These are phyloP conservation scores for Athalia rosae DNA, from an alignment of 2,888 invertebrate genomes.

Conservation along the genomic window DNA sequence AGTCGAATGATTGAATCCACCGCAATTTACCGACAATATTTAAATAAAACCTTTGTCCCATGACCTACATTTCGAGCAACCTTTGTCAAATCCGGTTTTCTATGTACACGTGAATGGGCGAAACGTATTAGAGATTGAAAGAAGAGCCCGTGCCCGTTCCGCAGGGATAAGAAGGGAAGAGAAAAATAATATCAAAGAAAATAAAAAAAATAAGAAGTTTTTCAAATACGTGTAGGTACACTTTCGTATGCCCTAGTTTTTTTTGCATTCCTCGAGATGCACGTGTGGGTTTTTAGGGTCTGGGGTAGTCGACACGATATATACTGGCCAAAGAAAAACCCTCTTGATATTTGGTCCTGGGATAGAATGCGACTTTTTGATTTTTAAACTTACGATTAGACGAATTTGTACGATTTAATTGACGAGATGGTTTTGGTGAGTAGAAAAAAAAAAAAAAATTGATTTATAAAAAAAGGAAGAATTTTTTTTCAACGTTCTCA, in stretches of 20 bases:
- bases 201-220: not conserved
- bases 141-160: not conserved
- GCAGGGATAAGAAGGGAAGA: not conserved
- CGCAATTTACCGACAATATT: conserved; percentile 49
- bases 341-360: too few species aligned
- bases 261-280: too few species aligned
- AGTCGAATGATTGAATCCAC: conserved; percentile 36
- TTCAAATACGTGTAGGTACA: too few species aligned
- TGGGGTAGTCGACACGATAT: too few species aligned
- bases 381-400: too few species aligned
- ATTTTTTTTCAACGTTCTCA: not conserved
- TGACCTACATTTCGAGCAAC: conserved; percentile 60
- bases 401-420: too few species aligned
- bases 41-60: conserved; percentile 59
- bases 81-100: conserved; percentile 37
- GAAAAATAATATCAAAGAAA: not conserved
- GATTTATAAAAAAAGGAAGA: not conserved
- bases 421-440: not conserved
- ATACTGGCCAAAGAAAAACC: too few species aligned
- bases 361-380: too few species aligned
- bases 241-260: not conserved
- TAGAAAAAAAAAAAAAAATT: not conserved
- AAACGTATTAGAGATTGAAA: not conserved
- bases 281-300: too few species aligned
- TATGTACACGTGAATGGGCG: conserved; percentile 8